phyloP scores from a whole-genome alignment of 2,888 invertebrate species.

The Graphium colonna region DNA sequence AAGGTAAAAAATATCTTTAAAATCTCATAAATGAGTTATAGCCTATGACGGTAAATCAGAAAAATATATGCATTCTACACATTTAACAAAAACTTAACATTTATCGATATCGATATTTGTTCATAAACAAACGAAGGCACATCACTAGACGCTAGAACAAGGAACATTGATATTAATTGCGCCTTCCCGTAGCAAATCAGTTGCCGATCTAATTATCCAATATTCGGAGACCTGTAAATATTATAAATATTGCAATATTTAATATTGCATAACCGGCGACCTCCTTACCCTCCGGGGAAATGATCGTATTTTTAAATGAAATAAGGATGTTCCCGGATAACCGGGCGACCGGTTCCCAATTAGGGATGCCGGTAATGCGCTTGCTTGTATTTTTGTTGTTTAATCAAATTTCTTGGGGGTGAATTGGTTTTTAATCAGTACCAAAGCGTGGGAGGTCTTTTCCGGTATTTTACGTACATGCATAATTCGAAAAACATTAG shows the following conservation, averaged over 20 bases:
- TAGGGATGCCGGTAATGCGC: slow-evolving; percentile 8
- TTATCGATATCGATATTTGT: no score
- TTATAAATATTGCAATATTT: slow-evolving; percentile 76
- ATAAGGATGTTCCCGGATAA: slow-evolving; percentile 49
- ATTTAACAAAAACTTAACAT: no score
- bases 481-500: no score
- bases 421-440: neutral
- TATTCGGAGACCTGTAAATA: slow-evolving; percentile 68
- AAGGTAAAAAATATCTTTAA: no score
- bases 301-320: slow-evolving; percentile 70
- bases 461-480: no score
- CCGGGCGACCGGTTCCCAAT: slow-evolving; percentile 35
- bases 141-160: no score
- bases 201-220: slow-evolving; percentile 75
- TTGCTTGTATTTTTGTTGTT: slow-evolving; percentile 16
- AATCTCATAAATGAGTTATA: no score
- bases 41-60: no score
- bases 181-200: slow-evolving; percentile 73
- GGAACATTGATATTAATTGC: slow-evolving; percentile 79
- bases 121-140: no score
- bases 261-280: slow-evolving; percentile 72
- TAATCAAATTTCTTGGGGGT: neutral
- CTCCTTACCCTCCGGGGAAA: slow-evolving; percentile 65
- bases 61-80: no score
- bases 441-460: no score